These are phyloP conservation scores for Crotalus horridus DNA, from an alignment of 2,113 vertebrate species.

Conservation along the genomic window DNA sequence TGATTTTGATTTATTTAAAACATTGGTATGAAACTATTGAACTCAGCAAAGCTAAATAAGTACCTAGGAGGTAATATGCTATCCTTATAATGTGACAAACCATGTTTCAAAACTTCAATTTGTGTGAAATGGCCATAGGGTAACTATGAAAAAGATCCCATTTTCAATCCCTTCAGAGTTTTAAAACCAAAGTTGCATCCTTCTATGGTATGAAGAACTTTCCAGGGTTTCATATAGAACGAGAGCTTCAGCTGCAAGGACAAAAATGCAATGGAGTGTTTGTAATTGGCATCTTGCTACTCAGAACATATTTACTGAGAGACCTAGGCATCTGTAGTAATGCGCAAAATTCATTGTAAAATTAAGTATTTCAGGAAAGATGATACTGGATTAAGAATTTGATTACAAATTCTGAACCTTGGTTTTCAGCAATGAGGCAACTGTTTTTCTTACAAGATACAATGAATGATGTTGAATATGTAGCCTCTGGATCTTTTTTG, in stretches of 20 bases:
- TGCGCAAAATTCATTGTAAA: not conserved
- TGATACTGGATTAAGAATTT: not conserved
- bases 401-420: not conserved
- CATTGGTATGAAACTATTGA: not conserved
- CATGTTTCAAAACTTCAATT: not conserved
- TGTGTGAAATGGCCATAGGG: not conserved
- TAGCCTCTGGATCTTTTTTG: not conserved
- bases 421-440: not conserved
- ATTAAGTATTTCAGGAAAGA: not conserved
- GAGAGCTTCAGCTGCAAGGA: not conserved
- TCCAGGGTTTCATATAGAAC: not conserved
- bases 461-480: not conserved
- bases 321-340: not conserved
- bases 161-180: not conserved
- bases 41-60: not conserved
- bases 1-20: not conserved
- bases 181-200: not conserved
- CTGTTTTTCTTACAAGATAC: not conserved
- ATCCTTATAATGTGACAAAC: not conserved
- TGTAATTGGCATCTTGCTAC: not conserved
- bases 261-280: not conserved
- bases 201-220: not conserved
- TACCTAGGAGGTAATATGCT: not conserved
- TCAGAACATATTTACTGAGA: not conserved
- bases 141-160: not conserved